These are phyloP conservation scores for Lepilemur septentrionalis DNA, from an alignment of 2,797 vertebrate species.

Conservation along the genomic window DNA sequence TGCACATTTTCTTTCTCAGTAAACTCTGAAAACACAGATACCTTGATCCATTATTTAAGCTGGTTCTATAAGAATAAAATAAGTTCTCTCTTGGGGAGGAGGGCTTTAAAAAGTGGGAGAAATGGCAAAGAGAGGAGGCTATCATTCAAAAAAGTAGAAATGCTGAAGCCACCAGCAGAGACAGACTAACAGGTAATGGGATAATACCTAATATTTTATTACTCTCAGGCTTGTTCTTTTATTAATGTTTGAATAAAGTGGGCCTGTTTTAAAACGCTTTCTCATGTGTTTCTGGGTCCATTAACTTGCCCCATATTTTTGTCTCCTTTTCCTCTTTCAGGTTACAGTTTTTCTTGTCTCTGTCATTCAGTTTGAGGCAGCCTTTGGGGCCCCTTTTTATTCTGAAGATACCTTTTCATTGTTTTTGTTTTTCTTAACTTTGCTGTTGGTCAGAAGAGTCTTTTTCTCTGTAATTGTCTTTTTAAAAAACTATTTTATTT, in stretches of 20 bases:
- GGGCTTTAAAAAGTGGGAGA: background rate
- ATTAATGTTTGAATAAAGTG: slow-evolving; percentile 57
- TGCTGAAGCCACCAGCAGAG: slow-evolving; percentile 4
- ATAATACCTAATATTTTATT: slow-evolving; percentile 4
- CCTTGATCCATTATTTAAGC: background rate
- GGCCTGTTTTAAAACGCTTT: slow-evolving; percentile 36
- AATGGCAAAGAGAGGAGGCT: slow-evolving; percentile 31
- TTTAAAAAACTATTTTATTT: background rate
- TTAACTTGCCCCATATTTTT: slow-evolving; percentile 63
- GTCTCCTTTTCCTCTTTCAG: slow-evolving; percentile 57
- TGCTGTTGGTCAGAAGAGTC: background rate
- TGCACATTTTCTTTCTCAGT: background rate
- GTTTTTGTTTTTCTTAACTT: background rate
- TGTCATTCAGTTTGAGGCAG: slow-evolving; percentile 47
- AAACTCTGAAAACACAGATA: slow-evolving; percentile 12
- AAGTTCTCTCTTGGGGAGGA: background rate
- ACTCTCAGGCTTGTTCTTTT: slow-evolving; percentile 25
- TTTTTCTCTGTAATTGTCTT: background rate
- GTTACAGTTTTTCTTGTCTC: slow-evolving; percentile 38
- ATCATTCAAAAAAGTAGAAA: background rate
- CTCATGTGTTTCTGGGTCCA: slow-evolving; percentile 63
- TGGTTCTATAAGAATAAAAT: background rate
- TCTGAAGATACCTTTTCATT: background rate
- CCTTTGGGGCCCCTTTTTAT: background rate
- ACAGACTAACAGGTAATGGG: background rate